Evolutionary conservation across 1,140 invertebrate genomes (phyloP).

Genomic region (Pissodes strobi): DNA sequence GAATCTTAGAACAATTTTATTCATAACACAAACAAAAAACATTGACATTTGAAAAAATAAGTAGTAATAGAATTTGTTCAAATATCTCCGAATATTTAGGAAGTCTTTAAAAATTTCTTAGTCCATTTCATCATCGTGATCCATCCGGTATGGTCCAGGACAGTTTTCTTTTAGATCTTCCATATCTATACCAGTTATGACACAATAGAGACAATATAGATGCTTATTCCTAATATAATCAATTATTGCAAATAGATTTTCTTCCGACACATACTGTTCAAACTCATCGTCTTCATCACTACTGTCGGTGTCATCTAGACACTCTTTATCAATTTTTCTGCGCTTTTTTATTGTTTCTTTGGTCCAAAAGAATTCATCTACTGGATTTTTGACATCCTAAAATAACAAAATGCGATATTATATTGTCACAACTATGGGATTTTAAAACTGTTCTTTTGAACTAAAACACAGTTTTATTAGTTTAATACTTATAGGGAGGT

Average conservation of each 20-base stretch:
- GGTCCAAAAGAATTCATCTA: constrained; percentile 73
- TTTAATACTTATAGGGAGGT: too few species aligned
- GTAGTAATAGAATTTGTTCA: constrained; percentile 15
- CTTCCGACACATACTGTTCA: constrained; percentile 52
- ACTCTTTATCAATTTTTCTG: constrained; percentile 53
- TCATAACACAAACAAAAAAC: constrained; percentile 24
- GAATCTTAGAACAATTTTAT: too few species aligned
- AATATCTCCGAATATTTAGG: too few species aligned
- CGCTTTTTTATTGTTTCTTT: constrained; percentile 50
- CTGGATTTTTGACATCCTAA: constrained; percentile 59
- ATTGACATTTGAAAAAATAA: constrained; percentile 23
- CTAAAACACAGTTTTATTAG: too few species aligned
- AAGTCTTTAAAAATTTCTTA: background rate
- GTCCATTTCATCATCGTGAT: constrained; percentile 59
- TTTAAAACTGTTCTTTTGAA: too few species aligned
- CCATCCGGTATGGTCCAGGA: constrained; percentile 67
- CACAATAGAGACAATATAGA: constrained; percentile 81
- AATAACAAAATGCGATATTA: constrained; percentile 17
- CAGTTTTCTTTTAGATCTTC: constrained; percentile 69
- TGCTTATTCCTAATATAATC: constrained; percentile 71
- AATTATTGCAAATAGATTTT: constrained; percentile 58
- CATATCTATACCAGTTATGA: constrained; percentile 64
- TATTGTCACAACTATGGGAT: too few species aligned
- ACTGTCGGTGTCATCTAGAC: constrained; percentile 43
- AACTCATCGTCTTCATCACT: constrained; percentile 49